Base-by-base conservation (phyloP, 2,797 vertebrate genomes). In the Hypotaenidia okinawae region DNA sequence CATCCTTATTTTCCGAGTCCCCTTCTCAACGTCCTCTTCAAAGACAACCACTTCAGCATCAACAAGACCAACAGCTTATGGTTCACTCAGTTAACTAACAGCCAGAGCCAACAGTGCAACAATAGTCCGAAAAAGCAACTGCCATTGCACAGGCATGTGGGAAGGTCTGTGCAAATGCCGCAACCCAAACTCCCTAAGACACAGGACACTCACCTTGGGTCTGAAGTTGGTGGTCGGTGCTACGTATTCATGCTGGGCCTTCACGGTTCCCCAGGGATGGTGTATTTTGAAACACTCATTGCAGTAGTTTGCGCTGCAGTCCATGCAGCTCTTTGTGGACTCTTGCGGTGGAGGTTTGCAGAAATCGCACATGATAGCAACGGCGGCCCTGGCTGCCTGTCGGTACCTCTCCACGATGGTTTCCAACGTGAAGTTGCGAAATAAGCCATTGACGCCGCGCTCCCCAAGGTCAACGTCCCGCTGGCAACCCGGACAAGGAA, bases 271-370 rank as follows among this genome's bases (percentile, higher is more conserved):
- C 99, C 99, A 99, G 1, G 99, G 99, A 93, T 99, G 99, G 94
- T 99, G 98, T 66, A 99, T 94, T 97, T 99, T 99, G 97, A 99
- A 99, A 97, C 99, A 99, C 85, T 99, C 99, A 0, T 99, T 99
- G 94, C 99, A 99, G 96, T 98, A 99, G 97, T 99, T 99, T 10
- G 99, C 99, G 94, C 99, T 99, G 97, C 99, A 99, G 97, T 99
- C 99, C 99, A 99, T 98, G 96, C 99, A 99, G 97, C 99, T 99
- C 97, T 99, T 99, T 2, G 99, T 99, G 54, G 99, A 99, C 94
- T 99, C 99, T 82, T 99, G 99, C 63, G 97, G 97, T 2, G 99
- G 98, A 30, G 99, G 99, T 91, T 99, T 99, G 93, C 99, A 99
- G 68, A 98, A 98, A 96, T 99, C 99, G 33, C 99, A 99, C 99